These are phyloP conservation scores for Patiria pectinifera DNA, from an alignment of 53 echinoderm and acorn worm species.

Conservation along the genomic window DNA sequence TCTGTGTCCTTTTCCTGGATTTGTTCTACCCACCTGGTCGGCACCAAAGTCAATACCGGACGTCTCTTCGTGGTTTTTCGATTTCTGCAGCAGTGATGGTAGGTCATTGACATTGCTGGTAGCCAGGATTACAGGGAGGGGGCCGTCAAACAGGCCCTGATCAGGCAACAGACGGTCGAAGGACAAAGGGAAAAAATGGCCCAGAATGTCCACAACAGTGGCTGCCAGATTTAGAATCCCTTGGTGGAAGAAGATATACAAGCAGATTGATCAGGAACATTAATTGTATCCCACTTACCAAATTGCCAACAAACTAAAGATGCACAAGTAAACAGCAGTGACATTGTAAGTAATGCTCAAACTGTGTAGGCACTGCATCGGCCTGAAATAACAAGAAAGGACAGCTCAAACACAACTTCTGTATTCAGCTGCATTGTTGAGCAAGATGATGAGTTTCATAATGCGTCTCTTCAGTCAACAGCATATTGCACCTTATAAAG, in stretches of 20 bases:
- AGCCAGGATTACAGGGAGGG: slow-evolving; percentile 69
- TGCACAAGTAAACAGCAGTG: too few species aligned
- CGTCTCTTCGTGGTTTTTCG: slow-evolving; percentile 69
- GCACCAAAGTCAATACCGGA: slow-evolving; percentile 80
- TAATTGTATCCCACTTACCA: too few species aligned
- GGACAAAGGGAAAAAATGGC: slow-evolving; percentile 71
- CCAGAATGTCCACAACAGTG: slow-evolving; percentile 71
- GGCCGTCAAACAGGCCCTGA: slow-evolving; percentile 76
- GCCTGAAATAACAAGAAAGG: too few species aligned
- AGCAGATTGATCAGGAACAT: too few species aligned
- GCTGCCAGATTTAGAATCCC: slow-evolving; percentile 71
- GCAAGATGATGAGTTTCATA: too few species aligned
- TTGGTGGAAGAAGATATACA: not conserved
- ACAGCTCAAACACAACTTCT: too few species aligned
- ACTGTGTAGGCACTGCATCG: too few species aligned
- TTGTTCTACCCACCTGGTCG: slow-evolving; percentile 56
- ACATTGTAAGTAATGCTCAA: too few species aligned
- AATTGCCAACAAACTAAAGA: too few species aligned
- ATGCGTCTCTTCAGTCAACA: too few species aligned
- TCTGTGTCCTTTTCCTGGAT: not conserved
- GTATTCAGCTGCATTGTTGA: too few species aligned
- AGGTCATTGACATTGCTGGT: slow-evolving; percentile 70
- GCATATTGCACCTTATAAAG: too few species aligned
- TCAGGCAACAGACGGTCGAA: slow-evolving; percentile 73
- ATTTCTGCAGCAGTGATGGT: slow-evolving; percentile 48